Evolutionary conservation across 2,888 invertebrate genomes (phyloP).

Genomic region (Conomelus anceps): DNA sequence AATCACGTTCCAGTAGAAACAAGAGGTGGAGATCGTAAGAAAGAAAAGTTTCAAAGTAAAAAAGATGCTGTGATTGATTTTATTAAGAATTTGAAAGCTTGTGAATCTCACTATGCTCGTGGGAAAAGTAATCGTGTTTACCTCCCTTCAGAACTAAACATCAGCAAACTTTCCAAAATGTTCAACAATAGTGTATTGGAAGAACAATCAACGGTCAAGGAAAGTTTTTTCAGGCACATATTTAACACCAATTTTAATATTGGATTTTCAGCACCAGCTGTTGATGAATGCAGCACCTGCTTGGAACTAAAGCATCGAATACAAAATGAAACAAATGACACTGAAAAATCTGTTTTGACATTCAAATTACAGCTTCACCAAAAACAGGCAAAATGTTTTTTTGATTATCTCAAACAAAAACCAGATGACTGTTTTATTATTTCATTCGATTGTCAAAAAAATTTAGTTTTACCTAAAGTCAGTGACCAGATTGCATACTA

Average conservation of each 20-base stretch:
- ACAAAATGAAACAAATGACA: neutral
- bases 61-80: neutral
- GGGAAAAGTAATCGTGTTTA: neutral
- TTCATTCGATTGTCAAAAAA: neutral
- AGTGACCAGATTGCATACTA: neutral
- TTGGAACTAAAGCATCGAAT: neutral
- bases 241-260: too few relatives aligned
- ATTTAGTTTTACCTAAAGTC: too few relatives aligned
- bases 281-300: neutral
- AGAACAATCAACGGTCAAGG: too few relatives aligned
- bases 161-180: too few relatives aligned
- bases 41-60: too few relatives aligned
- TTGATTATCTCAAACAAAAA: neutral
- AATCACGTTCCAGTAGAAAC: neutral
- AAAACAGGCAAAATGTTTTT: neutral
- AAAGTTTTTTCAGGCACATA: too few relatives aligned
- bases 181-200: too few relatives aligned
- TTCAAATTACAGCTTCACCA: neutral
- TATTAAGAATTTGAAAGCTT: too few relatives aligned
- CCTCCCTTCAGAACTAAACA: neutral
- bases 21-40: neutral
- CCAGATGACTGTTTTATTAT: neutral
- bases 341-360: neutral
- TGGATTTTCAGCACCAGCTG: too few relatives aligned
- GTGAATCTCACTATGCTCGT: neutral